Conservation (phyloP, 2,888 invertebrate species). For the Fabriciana adippe region DNA sequence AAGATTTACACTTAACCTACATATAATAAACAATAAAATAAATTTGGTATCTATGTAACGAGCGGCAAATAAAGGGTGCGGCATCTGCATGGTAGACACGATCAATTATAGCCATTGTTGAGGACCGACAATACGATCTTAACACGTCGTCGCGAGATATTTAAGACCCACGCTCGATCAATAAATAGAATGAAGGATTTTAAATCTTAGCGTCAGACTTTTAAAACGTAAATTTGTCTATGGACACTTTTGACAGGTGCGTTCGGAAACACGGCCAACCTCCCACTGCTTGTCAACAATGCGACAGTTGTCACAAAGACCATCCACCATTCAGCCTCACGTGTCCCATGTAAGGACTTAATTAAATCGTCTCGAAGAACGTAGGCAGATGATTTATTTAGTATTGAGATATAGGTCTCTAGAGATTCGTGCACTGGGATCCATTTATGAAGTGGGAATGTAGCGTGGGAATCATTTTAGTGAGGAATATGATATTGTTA, state of each 20-base stretch:
- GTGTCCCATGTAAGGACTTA: constrained; percentile 74
- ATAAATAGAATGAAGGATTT: constrained; percentile 25
- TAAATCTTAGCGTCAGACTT: constrained; percentile 47
- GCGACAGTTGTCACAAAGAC: constrained; percentile 54
- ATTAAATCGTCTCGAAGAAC: constrained; percentile 70
- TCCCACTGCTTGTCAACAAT: constrained; percentile 78
- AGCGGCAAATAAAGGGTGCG: constrained; percentile 62
- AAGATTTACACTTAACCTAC: constrained; percentile 61
- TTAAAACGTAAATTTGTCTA: constrained; percentile 52
- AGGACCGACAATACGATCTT: constrained; percentile 61
- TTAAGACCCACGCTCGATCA: constrained; percentile 51
- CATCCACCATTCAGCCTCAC: constrained; percentile 64
- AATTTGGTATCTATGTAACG: constrained; percentile 57
- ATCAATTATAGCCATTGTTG: constrained; percentile 77
- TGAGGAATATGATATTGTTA: not conserved
- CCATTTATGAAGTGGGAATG: constrained; percentile 10
- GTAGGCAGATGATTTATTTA: constrained; percentile 70
- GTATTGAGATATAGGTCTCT: constrained; percentile 46
- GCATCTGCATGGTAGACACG: constrained; percentile 70
- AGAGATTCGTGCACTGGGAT: constrained; percentile 34
- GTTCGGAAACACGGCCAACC: constrained; percentile 66
- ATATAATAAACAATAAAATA: constrained; percentile 62
- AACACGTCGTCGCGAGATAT: constrained; percentile 65
- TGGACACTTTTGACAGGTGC: constrained; percentile 67
- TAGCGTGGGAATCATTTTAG: constrained; percentile 27